Percentiles rank a stretch among this genome's conserved stretches.
Evolutionary conservation across 2,888 invertebrate species (phyloP).

Genomic region (Latrodectus hesperus): DNA sequence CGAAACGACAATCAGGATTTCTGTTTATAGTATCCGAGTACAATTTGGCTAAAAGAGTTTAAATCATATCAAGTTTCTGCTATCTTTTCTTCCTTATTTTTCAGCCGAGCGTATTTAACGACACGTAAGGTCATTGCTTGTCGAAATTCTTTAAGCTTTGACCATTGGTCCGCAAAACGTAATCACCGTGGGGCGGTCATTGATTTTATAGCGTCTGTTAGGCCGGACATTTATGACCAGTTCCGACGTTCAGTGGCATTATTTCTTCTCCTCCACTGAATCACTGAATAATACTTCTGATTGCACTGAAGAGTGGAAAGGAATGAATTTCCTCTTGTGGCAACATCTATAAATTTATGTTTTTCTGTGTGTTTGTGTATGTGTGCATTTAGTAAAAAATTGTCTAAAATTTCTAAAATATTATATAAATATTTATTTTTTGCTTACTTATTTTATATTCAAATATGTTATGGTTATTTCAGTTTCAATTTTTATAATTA

Average conservation of each 20-base stretch:
- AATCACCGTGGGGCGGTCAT: constrained; percentile 61
- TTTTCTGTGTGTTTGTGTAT: no score
- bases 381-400: no score
- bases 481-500: no score
- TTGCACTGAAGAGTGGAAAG: not conserved
- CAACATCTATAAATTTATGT: no score
- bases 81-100: constrained; percentile 26
- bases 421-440: no score
- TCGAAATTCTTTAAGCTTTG: constrained; percentile 57
- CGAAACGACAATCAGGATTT: no score
- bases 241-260: constrained; percentile 19
- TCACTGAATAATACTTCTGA: constrained; percentile 29
- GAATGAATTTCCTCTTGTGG: not conserved
- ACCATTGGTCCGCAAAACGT: constrained; percentile 55
- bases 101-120: constrained; percentile 61
- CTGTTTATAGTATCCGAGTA: no score
- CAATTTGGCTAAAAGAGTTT: constrained; percentile 15
- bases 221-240: constrained; percentile 52
- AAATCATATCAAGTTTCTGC: constrained; percentile 33
- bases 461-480: no score
- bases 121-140: constrained; percentile 62
- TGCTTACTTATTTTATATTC: no score
- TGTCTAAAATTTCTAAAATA: no score
- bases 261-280: constrained; percentile 29
- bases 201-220: constrained; percentile 62